phyloP scores from a whole-genome alignment of 2,888 invertebrate genomes.

The Chaetogeoica ovagalla region DNA sequence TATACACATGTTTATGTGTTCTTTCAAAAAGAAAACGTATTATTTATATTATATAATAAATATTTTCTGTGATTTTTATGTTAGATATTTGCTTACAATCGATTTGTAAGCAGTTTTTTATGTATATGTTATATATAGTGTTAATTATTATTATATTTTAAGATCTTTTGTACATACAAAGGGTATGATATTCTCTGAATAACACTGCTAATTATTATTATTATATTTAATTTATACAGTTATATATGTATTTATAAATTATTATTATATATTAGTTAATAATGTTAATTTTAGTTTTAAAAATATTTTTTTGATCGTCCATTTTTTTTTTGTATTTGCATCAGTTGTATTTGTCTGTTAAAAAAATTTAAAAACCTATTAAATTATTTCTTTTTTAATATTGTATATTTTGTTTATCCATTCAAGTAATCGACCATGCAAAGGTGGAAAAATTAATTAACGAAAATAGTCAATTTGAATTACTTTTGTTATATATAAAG shows the following conservation, averaged over 20 bases:
- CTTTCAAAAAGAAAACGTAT: slow-evolving; percentile 14
- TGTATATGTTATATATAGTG: neutral
- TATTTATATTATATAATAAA: slow-evolving; percentile 24
- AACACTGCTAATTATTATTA: slow-evolving; percentile 29
- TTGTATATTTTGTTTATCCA: neutral
- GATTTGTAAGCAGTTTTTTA: neutral
- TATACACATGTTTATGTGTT: neutral
- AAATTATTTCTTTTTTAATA: slow-evolving; percentile 30
- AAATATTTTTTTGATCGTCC: slow-evolving; percentile 32
- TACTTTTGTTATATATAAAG: too few relatives aligned
- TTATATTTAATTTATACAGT: slow-evolving; percentile 5
- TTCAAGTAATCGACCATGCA: neutral
- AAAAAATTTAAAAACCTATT: slow-evolving; percentile 24
- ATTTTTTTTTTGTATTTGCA: slow-evolving; percentile 36
- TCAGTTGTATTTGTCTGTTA: slow-evolving; percentile 14
- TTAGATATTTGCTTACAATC: slow-evolving; percentile 26
- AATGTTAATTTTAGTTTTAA: slow-evolving; percentile 34
- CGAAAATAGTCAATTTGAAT: too few relatives aligned
- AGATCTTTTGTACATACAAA: slow-evolving; percentile 4
- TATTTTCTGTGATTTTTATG: slow-evolving; percentile 46
- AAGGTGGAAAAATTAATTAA: too few relatives aligned
- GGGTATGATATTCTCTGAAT: neutral
- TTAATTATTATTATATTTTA: neutral
- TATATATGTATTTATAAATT: slow-evolving; percentile 14
- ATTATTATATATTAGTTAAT: slow-evolving; percentile 33